These are phyloP conservation scores for Pinctada fucata DNA, from an alignment of 2,888 invertebrate genomes.

Conservation along the genomic window DNA sequence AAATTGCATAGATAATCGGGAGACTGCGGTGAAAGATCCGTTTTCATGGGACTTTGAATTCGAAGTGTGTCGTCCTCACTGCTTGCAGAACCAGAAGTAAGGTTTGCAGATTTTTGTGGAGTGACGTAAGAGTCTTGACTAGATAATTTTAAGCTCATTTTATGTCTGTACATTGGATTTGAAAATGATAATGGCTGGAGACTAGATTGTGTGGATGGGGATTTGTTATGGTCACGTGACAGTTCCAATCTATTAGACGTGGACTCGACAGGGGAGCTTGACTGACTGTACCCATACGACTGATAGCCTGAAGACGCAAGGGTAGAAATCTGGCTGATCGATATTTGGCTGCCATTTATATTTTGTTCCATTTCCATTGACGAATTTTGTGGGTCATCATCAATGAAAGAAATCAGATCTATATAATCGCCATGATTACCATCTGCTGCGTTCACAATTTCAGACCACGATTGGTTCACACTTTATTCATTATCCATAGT, in stretches of 20 bases:
- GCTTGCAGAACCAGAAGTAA: conserved; percentile 66
- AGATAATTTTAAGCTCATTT: conserved; percentile 44
- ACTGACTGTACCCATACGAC: conserved; percentile 92
- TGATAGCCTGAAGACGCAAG: conserved; percentile 88
- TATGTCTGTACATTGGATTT: conserved; percentile 86
- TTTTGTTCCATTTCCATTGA: no score
- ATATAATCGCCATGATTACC: conserved; percentile 79
- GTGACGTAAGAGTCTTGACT: conserved; percentile 50
- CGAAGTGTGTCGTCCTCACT: conserved; percentile 64
- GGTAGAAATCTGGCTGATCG: conserved; percentile 83
- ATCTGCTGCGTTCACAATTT: conserved; percentile 76
- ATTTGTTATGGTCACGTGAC: conserved; percentile 54
- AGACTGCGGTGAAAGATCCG: conserved; percentile 29
- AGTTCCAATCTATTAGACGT: conserved; percentile 42
- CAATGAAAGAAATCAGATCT: conserved; percentile 77
- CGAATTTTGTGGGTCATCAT: conserved; percentile 80
- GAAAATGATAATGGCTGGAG: conserved; percentile 84
- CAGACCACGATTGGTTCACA: conserved; percentile 71
- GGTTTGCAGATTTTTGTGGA: conserved; percentile 56
- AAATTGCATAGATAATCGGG: conserved; percentile 60
- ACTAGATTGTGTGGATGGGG: conserved; percentile 56
- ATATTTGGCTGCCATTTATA: conserved; percentile 84
- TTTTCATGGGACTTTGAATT: conserved; percentile 58
- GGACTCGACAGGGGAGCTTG: conserved; percentile 88
- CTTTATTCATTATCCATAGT: conserved; percentile 50